Conservation (phyloP, 2,888 invertebrate genomes). For the Fragum whitleyi region DNA sequence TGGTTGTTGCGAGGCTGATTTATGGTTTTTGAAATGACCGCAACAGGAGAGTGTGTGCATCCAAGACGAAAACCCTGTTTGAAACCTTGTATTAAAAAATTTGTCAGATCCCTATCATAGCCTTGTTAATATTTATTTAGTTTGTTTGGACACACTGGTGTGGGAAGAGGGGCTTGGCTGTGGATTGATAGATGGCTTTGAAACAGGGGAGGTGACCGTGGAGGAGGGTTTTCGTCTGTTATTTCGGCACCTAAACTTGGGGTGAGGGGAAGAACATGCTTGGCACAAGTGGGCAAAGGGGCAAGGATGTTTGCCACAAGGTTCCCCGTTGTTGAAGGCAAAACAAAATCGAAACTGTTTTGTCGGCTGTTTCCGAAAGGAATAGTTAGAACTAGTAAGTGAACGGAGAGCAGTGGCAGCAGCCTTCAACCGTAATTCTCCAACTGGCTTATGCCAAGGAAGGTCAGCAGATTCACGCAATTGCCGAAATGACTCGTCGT, state of each 20-base stretch:
- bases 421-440: neutral
- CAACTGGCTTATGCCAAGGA: neutral
- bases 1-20: constrained; percentile 18
- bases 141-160: constrained; percentile 18
- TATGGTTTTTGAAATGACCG: constrained; percentile 41
- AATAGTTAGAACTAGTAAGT: neutral
- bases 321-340: neutral
- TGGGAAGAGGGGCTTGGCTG: neutral
- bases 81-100: constrained; percentile 36
- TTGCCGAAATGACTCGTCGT: neutral
- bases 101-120: constrained; percentile 22
- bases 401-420: neutral
- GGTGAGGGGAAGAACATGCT: neutral
- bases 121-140: constrained; percentile 19
- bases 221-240: no score
- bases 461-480: neutral
- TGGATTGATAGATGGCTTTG: neutral
- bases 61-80: constrained; percentile 40
- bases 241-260: neutral
- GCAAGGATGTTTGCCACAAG: neutral
- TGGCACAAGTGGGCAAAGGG: neutral
- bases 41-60: neutral
- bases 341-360: neutral
- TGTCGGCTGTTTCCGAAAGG: neutral
- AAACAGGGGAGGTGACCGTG: neutral